Evolutionary conservation across 2,888 invertebrate genomes (phyloP).

Genomic region (Agriopis marginaria): DNA sequence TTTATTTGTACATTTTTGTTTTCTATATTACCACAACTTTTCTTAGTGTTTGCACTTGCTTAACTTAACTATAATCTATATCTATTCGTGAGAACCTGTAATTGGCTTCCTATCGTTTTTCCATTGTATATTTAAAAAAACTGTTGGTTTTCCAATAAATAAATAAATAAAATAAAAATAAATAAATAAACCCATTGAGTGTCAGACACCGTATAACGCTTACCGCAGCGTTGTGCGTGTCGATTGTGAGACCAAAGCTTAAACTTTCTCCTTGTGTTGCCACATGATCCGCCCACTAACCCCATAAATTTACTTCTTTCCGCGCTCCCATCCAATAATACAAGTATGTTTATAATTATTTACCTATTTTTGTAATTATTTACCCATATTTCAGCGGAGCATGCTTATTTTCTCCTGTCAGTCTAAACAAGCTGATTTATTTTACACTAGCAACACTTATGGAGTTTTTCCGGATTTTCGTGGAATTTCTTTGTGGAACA

Average conservation of each 20-base stretch:
- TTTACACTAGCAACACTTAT: conserved; percentile 23
- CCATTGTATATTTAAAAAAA: no score
- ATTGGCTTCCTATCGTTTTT: no score
- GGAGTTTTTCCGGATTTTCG: neutral
- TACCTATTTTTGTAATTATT: conserved; percentile 31
- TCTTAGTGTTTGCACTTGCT: no score
- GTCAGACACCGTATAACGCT: no score
- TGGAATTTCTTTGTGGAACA: conserved; percentile 1
- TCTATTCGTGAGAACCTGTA: no score
- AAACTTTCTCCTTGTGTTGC: neutral
- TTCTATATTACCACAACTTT: no score
- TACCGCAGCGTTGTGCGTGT: neutral
- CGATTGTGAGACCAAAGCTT: neutral
- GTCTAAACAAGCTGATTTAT: conserved; percentile 44
- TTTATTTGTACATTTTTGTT: no score
- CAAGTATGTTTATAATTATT: conserved; percentile 30
- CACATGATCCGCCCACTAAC: conserved; percentile 23
- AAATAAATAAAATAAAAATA: no score
- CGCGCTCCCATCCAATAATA: conserved; percentile 25
- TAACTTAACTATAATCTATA: no score
- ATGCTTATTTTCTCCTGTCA: conserved; percentile 41
- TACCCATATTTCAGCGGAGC: conserved; percentile 44
- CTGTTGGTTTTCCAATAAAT: no score
- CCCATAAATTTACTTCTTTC: conserved; percentile 29
- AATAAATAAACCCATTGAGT: no score